Conservation (phyloP, 1,140 invertebrate genomes). For the Lordiphosa collinella region DNA sequence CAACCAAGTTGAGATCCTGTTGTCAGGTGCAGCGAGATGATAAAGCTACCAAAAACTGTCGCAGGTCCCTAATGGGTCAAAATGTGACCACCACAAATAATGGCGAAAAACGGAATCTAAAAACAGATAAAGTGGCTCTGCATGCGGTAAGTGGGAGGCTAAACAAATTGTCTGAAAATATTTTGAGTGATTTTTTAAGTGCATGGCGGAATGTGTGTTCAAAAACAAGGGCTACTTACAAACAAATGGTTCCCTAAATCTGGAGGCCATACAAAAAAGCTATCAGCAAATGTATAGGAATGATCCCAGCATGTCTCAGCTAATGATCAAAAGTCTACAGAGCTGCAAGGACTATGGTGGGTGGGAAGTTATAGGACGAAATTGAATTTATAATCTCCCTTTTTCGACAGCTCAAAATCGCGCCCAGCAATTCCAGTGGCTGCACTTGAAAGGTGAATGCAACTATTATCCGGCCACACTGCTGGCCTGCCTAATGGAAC, state of each 20-base stretch:
- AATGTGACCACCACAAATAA: slow-evolving; percentile 18
- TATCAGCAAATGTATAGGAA: slow-evolving; percentile 37
- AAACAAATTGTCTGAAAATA: not conserved
- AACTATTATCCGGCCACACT: slow-evolving; percentile 44
- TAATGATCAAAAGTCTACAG: slow-evolving; percentile 32
- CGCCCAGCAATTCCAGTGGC: slow-evolving; percentile 39
- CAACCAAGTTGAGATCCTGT: slow-evolving; percentile 31
- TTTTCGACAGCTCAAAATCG: slow-evolving; percentile 22
- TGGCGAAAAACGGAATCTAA: slow-evolving; percentile 20
- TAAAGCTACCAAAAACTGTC: slow-evolving; percentile 26
- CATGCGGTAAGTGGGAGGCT: slow-evolving; percentile 31
- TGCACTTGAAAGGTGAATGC: slow-evolving; percentile 42
- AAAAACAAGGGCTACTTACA: slow-evolving; percentile 29
- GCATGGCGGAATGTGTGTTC: slow-evolving; percentile 51
- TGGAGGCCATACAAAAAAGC: slow-evolving; percentile 22
- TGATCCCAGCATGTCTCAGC: slow-evolving; percentile 22
- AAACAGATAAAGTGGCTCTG: slow-evolving; percentile 42
- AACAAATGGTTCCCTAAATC: slow-evolving; percentile 34
- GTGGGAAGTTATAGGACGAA: too few species aligned
- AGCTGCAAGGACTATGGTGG: slow-evolving; percentile 35
- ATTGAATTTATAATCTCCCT: too few species aligned
- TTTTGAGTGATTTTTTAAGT: slow-evolving; percentile 15
- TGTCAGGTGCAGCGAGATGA: slow-evolving; percentile 46
- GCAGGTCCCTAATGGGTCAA: slow-evolving; percentile 35
- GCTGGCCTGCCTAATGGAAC: slow-evolving; percentile 46